Conservation (phyloP, 2,888 invertebrate genomes). For the Callimorpha dominula region DNA sequence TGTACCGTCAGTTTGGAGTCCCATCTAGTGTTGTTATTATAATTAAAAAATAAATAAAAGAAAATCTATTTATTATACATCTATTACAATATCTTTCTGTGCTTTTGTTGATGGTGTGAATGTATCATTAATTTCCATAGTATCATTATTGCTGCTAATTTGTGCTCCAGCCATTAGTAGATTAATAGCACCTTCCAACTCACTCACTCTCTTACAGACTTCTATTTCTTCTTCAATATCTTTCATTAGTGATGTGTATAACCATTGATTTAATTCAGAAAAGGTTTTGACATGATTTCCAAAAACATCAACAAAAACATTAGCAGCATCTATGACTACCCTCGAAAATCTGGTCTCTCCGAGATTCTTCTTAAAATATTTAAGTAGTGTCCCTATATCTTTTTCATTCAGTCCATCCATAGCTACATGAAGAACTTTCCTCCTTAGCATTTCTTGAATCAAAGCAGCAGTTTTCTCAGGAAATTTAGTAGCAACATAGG, state of each 20-base stretch:
- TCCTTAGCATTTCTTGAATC: slow-evolving; percentile 94
- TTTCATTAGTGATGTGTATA: slow-evolving; percentile 87
- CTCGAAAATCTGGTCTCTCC: slow-evolving; percentile 92
- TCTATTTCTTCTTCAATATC: slow-evolving; percentile 90
- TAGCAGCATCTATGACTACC: slow-evolving; percentile 91
- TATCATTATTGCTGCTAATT: slow-evolving; percentile 74
- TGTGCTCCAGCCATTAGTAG: slow-evolving; percentile 88
- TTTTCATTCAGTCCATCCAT: slow-evolving; percentile 90
- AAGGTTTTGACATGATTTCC: slow-evolving; percentile 88
- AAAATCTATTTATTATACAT: slow-evolving; percentile 65
- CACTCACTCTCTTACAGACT: slow-evolving; percentile 88
- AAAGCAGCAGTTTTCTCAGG: slow-evolving; percentile 94
- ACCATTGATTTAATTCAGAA: slow-evolving; percentile 87
- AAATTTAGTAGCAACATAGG: slow-evolving; percentile 86
- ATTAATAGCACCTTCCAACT: slow-evolving; percentile 90
- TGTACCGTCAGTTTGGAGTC: too few species aligned
- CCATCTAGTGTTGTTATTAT: not conserved
- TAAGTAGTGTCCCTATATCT: slow-evolving; percentile 89
- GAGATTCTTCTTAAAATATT: slow-evolving; percentile 91
- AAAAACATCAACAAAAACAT: slow-evolving; percentile 92
- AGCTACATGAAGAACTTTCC: slow-evolving; percentile 92
- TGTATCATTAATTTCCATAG: slow-evolving; percentile 66
- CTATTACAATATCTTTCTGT: slow-evolving; percentile 86
- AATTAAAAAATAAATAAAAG: slow-evolving; percentile 7
- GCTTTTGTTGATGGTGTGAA: slow-evolving; percentile 79